A percentile compares a stretch with the other conserved stretches of the same genome.
These are phyloP conservation scores for Cepaea nemoralis DNA, from an alignment of 1,140 invertebrate genomes.

Conservation along the genomic window DNA sequence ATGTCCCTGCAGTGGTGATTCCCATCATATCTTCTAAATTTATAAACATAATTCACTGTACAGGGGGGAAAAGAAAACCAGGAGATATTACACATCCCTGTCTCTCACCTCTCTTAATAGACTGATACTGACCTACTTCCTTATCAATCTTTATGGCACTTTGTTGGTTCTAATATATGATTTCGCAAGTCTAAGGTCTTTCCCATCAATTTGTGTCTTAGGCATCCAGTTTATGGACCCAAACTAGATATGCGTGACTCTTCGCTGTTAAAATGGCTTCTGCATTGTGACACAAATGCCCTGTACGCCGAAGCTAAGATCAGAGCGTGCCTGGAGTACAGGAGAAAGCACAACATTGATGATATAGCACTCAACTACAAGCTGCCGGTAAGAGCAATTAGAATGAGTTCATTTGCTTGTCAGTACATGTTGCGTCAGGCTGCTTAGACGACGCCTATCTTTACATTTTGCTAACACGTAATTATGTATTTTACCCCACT, in stretches of 20 bases:
- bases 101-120: no score
- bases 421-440: no score
- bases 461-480: not conserved
- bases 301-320: not conserved
- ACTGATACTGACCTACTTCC: no score
- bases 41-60: no score
- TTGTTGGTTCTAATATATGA: no score
- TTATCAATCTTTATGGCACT: no score
- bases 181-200: no score
- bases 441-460: not conserved
- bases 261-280: conserved; percentile 6
- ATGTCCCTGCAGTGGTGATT: no score
- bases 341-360: not conserved
- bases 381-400: conserved; percentile 1
- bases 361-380: not conserved
- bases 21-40: no score
- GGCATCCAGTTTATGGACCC: not conserved
- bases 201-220: not conserved
- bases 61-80: no score
- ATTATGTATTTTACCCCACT: not conserved
- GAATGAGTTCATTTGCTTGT: no score
- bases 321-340: not conserved
- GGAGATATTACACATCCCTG: no score
- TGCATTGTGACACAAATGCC: not conserved
- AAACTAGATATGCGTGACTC: conserved; percentile 13